These are phyloP conservation scores for Holacanthella duospinosa DNA, from an alignment of 2,888 invertebrate genomes.

Conservation along the genomic window DNA sequence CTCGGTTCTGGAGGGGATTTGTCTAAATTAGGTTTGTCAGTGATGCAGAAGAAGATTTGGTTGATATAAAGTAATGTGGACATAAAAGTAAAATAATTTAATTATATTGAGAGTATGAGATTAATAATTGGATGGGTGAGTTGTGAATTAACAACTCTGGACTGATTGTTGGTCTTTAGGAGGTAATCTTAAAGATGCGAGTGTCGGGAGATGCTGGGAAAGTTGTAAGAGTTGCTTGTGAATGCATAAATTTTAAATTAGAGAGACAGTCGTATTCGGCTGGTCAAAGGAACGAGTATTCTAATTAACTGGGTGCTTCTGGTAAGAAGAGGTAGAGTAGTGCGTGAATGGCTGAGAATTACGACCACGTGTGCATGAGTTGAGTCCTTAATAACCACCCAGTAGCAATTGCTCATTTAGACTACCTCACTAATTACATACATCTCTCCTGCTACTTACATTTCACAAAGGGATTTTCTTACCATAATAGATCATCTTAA, in stretches of 20 bases:
- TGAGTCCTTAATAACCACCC: background rate
- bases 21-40: too few relatives aligned
- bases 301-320: background rate
- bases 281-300: background rate
- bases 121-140: too few relatives aligned
- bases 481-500: background rate
- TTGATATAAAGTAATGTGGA: too few relatives aligned
- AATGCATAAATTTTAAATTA: background rate
- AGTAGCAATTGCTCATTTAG: conserved; percentile 6
- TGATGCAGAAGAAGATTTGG: too few relatives aligned
- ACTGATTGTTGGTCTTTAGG: too few relatives aligned
- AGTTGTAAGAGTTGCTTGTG: background rate
- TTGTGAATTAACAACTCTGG: too few relatives aligned
- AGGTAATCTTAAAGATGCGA: too few relatives aligned
- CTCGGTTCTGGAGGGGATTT: too few relatives aligned
- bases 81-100: too few relatives aligned
- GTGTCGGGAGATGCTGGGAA: too few relatives aligned
- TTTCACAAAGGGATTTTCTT: background rate
- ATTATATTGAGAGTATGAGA: too few relatives aligned
- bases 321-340: background rate
- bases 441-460: background rate
- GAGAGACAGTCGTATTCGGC: background rate
- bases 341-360: background rate
- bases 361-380: background rate
- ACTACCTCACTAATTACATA: background rate